phyloP scores from a whole-genome alignment of 2,888 invertebrate species.

The Periphyllus acericola region DNA sequence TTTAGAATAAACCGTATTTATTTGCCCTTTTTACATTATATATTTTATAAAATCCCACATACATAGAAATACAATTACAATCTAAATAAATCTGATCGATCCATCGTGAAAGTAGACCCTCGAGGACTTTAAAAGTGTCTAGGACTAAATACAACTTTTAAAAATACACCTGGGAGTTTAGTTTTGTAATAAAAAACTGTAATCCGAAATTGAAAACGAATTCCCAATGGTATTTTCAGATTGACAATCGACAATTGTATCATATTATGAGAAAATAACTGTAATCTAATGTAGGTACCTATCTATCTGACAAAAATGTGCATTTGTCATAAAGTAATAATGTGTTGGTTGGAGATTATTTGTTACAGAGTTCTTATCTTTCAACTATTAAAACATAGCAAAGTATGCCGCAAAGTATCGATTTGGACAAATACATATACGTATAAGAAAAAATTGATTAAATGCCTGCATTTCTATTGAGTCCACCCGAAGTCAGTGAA shows the following conservation, averaged over 20 bases:
- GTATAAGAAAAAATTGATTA: conserved; percentile 35
- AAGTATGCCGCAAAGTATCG: conserved; percentile 9
- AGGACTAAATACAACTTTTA: conserved; percentile 6
- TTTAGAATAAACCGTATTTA: neutral
- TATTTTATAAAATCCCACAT: neutral
- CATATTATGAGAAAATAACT: neutral
- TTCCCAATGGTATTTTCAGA: neutral
- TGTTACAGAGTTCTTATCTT: neutral
- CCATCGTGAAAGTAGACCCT: conserved; percentile 14
- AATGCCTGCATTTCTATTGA: conserved; percentile 41
- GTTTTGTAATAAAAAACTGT: neutral
- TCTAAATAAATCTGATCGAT: conserved; percentile 5
- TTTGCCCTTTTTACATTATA: neutral
- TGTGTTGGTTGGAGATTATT: neutral
- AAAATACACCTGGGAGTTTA: conserved; percentile 6
- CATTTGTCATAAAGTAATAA: neutral
- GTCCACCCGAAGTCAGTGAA: conserved; percentile 37
- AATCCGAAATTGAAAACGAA: conserved; percentile 30
- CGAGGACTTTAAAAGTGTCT: neutral
- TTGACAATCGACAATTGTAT: neutral
- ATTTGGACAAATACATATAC: conserved; percentile 4
- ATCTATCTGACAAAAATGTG: neutral
- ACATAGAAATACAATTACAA: neutral
- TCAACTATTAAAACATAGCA: neutral
- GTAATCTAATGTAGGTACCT: neutral